Base-by-base conservation (phyloP, 2,113 vertebrate species). In the Aplodontia rufa region DNA sequence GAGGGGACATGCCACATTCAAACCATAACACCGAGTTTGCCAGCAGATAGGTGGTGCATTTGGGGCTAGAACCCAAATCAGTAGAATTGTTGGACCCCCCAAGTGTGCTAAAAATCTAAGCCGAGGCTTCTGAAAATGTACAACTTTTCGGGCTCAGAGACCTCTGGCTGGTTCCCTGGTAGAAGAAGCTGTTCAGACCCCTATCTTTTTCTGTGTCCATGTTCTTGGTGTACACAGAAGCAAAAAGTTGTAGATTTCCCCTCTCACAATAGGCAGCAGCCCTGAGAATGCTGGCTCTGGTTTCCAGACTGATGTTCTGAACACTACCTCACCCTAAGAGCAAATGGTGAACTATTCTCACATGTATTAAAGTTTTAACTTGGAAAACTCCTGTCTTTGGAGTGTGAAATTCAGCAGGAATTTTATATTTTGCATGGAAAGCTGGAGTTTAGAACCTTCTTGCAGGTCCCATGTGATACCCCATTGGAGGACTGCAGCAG, bases 291-390 rank as follows among this genome's bases (percentile, higher is more conserved):
- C 40, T 90, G 19, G 55, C 75, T 58, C 66, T 66, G 68, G 40
- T 87, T 96, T 96, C 72, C 11, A 93, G 93, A 51, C 87, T 78
- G 60, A 95, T 81, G 62, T 62, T 96, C 80, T 95, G 87, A 95
- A 96, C 53, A 81, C 84, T 72, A 64, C 64, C 83, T 94, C 78
- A 94, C 95, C 80, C 19, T 68, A 45, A 84, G 88, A 95, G 87
- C 90, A 87, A 96, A 91, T 94, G 80, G 58, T 93, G 90, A 96
- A 88, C 83, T 87, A 69, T 96, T 96, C 95, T 97, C 86, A 87
- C 82, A 96, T 80, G 64, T 91, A 78, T 89, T 91, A 93, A 96
- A 90, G 84, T 81, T 96, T 87, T 93, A 92, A 92, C 96, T 96
- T 86, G 72, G 95, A 96, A 96, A 85, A 72, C 62, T 93, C 62